Conservation (phyloP, 2,113 vertebrate genomes). For the Entomyzon cyanotis region DNA sequence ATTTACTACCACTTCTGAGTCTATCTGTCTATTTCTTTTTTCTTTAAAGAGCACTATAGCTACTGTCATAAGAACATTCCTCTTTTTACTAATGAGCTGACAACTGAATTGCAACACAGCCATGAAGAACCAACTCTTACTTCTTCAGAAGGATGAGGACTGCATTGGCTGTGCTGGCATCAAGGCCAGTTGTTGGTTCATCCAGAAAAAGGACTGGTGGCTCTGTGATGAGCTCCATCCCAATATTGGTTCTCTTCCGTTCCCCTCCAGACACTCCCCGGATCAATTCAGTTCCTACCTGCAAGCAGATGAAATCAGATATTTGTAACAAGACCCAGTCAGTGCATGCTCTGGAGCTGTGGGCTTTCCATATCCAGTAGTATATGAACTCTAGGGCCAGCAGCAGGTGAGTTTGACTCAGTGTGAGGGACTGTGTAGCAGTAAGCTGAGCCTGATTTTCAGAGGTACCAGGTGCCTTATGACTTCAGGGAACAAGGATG, state of each 20-base stretch:
- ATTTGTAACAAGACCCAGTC: neutral
- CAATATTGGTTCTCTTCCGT: slow-evolving; percentile 62
- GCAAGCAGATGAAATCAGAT: neutral
- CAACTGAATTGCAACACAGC: neutral
- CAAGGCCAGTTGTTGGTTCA: slow-evolving; percentile 58
- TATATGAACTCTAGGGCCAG: neutral
- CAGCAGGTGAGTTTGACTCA: neutral
- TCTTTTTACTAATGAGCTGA: neutral
- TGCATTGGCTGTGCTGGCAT: slow-evolving; percentile 60
- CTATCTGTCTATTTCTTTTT: neutral
- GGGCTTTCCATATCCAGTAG: neutral
- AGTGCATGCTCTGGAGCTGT: neutral
- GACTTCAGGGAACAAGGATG: neutral
- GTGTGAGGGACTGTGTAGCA: neutral
- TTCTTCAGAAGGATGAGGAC: slow-evolving; percentile 60
- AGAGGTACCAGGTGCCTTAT: neutral
- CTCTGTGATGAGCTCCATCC: slow-evolving; percentile 64
- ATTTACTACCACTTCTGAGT: neutral
- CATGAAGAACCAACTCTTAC: slow-evolving; percentile 20
- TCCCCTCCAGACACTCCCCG: slow-evolving; percentile 62
- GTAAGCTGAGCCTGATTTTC: neutral
- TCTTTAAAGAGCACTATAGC: neutral
- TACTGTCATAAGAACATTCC: neutral
- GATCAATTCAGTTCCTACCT: slow-evolving; percentile 65
- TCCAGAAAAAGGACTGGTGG: slow-evolving; percentile 58